Base-by-base conservation (phyloP, 2,797 vertebrate genomes). In the Podargus strigoides region DNA sequence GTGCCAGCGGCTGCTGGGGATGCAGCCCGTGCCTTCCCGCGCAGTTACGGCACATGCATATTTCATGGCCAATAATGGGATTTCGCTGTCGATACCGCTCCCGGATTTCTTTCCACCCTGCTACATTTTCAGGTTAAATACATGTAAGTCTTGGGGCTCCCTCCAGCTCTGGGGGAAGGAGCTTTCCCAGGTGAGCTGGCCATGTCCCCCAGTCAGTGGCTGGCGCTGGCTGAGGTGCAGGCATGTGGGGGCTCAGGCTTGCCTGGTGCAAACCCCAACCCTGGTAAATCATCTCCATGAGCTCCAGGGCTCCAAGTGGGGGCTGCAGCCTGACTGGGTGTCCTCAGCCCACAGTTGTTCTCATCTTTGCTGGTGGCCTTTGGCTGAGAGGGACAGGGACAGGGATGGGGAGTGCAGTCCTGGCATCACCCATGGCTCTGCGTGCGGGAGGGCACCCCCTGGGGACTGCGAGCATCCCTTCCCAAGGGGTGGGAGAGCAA, bases 21-120 rank as follows among this genome's bases (percentile, higher is more conserved):
- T 7, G 10, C 7, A 27, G 4, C 8, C n/a, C 47, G 2, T 24
- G 58, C 77, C 50, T 60, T 63, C 70, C 83, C 34, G 8, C 1
- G 0, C 85, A 23, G 85, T 73, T 75, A 85, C 37, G 21, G 66
- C 34, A 8, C 44, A 86, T 95, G 56, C 70, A 94, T 96, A 92
- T 97, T 96, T 95, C 83, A 95, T 93, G 88, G 93, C 73, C 14
- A 84, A 22, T 95, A 95, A 96, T 97, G 96, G 79, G 59, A 92
- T 97, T 97, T 95, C 0, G 2, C 81, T 96, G 95, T 94, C 24
- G 10, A 96, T 94, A 87, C 39, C 5, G 6, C 73, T 95, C 80
- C 74, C 3, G 34, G 88, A 72, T 85, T 73, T 84, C 73, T 63
- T 97, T 94, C 94, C 92, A 79, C 81, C 34, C 76, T 1, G 39